Base-by-base conservation (phyloP, 2,888 invertebrate species). In the Drosophila setosimentum region DNA sequence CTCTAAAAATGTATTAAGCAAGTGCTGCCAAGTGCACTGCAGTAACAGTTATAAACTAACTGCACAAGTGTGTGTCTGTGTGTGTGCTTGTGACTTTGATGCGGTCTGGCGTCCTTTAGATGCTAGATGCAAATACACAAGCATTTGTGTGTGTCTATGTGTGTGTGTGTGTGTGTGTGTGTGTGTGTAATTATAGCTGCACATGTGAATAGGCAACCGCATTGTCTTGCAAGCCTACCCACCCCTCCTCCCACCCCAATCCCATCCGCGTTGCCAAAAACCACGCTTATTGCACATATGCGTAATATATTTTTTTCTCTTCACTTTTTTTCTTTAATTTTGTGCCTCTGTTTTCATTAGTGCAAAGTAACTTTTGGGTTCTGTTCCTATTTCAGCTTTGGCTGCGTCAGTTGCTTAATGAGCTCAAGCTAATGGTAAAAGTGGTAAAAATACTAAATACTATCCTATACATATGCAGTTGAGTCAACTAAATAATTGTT, bases 11-110 rank as follows among this genome's bases (percentile, higher is more conserved):
- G 58, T 82, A 87, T 89, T 86, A 89, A 69, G 78, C 85, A 85
- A 86, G 90, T 87, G 88, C 88, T 78, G 82, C 78, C 79, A 80
- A 78, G 76, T 82, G 75, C 82, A 84, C 76, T 84, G 84, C 84
- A 84, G 89, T 69, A 75, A 82, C 85, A 73, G 87, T 68, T 73
- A 73, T 68, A 54, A 50, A 50, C 58, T 73, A 76, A 68, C 70
- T 66, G 68, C 60, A 51, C 45, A 29, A 54, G 62, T 49, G 58
- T 69, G 66, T 29, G 50, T 61, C 21, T 58, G 63, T 71, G 51
- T 66, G 67, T 71, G 49, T 66, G 66, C 57, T 45, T 24, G 45
- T 29, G 73, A 79, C 86, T 87, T 85, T 86, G 89, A 87, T 84
- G 84, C 79, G 84, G 84, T 74, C 73, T 76, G 73, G 74, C 71